Base-by-base conservation (phyloP, 2,797 vertebrate genomes). In the Fringilla coelebs region DNA sequence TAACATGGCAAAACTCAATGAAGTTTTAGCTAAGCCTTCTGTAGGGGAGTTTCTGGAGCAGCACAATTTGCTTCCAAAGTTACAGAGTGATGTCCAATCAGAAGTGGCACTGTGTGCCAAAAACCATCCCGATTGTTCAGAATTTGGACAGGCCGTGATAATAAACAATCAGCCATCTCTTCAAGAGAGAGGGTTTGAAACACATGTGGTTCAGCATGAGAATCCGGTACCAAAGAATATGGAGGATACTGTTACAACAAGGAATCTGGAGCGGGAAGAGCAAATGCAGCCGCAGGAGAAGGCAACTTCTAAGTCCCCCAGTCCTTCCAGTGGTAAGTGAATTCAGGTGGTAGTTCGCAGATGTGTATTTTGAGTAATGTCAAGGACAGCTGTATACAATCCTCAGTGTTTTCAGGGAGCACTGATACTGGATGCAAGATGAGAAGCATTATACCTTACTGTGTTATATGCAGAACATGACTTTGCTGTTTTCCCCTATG, bases 311-410 rank as follows among this genome's bases (percentile, higher is more conserved):
- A 94, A 96, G 22, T 88, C 90, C 25, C 96, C 96, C 17, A 98
- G 98, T 95, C 98, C 98, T 85, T 99, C 98, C 15, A 98, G 97
- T 97, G 99, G 99, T 99, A 90, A 98, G 96, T 91, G 55, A 82
- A 51, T 60, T 78, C 67, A 38, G 34, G 41, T 76, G 48, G 48
- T 91, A 48, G 68, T n/a, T 91, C 41, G 22, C 9, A 14, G 46
- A 5, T 66, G 9, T 41, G 0, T 80, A 10, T 52, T 88, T 78
- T 60, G 54, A 48, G 17, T 91, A 25, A 48, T 26, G 24, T 68
- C 34, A 40, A 34, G 45, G 67, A 43, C n/a, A 57, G 31, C 63
- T 70, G 19, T 57, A 10, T 73, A 29, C 22, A 67, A 6, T 60
- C 61, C 18, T 88, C 45, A 10, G 26, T 49, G 57, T 85, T 91